Conservation (phyloP, 2,888 invertebrate genomes). For the Cotesia congregata region DNA sequence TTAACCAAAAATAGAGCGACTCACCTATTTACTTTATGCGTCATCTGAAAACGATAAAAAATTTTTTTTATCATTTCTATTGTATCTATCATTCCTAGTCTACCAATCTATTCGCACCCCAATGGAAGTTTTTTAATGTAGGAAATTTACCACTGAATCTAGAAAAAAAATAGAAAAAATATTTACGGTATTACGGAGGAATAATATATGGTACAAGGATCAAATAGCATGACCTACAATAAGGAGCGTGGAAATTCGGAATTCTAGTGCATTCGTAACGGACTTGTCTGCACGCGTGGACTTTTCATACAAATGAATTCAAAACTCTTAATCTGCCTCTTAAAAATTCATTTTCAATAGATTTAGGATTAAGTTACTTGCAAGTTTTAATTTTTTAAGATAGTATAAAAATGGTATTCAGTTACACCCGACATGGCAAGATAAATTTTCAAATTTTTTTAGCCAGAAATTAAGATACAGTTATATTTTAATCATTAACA, state of each 20-base stretch:
- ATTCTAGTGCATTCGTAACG: slow-evolving; percentile 56
- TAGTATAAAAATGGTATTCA: background rate
- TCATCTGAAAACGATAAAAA: slow-evolving; percentile 11
- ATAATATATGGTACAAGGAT: slow-evolving; percentile 58
- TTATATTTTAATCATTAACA: no score
- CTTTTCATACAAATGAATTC: background rate
- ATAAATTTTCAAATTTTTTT: no score
- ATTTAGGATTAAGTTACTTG: background rate
- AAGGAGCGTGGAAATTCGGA: slow-evolving; percentile 64
- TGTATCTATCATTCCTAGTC: background rate
- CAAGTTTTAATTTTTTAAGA: background rate
- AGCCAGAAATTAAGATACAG: no score
- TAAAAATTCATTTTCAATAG: slow-evolving; percentile 6
- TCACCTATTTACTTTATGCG: slow-evolving; percentile 52
- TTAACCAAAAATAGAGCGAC: slow-evolving; percentile 61
- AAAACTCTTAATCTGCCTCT: background rate
- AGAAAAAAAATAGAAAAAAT: background rate
- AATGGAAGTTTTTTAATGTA: slow-evolving; percentile 7
- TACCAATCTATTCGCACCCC: background rate
- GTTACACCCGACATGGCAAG: no score
- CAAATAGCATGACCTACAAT: slow-evolving; percentile 57
- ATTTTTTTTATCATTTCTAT: background rate
- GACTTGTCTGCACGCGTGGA: slow-evolving; percentile 39
- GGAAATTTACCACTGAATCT: slow-evolving; percentile 34
- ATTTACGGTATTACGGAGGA: slow-evolving; percentile 28